A percentile compares a stretch with the other conserved stretches of the same genome.
These are phyloP conservation scores for Ficedula albicollis DNA, from an alignment of 2,797 vertebrate species.

Conservation along the genomic window DNA sequence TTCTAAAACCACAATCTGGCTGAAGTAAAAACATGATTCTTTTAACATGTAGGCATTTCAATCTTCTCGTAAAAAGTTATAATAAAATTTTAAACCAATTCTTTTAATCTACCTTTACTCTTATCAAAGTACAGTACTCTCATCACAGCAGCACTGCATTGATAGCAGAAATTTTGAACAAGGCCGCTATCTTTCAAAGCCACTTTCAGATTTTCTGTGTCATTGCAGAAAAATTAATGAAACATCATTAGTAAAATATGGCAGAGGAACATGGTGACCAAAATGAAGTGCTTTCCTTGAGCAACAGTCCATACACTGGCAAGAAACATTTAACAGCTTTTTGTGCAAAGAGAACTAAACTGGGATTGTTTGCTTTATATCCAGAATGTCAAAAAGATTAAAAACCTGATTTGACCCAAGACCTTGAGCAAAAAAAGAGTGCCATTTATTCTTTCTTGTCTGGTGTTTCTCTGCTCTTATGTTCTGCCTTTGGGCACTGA, in stretches of 20 bases:
- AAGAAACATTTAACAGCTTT: not conserved
- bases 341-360: not conserved
- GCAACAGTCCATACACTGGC: not conserved
- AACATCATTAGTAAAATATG: not conserved
- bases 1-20: not conserved
- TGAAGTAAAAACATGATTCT: not conserved
- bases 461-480: not conserved
- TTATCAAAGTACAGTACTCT: not conserved
- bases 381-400: constrained; percentile 33
- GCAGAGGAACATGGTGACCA: not conserved
- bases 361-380: not conserved
- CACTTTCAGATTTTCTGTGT: not conserved
- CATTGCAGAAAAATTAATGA: not conserved
- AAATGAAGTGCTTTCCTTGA: not conserved
- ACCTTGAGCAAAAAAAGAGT: constrained; percentile 24
- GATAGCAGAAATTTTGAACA: not conserved
- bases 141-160: not conserved
- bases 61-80: not conserved
- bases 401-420: constrained; percentile 46
- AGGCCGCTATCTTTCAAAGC: not conserved
- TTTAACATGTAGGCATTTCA: not conserved
- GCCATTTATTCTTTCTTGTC: constrained; percentile 18
- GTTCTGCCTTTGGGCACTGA: constrained; percentile 12
- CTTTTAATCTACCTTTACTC: not conserved
- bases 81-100: not conserved